A percentile compares a stretch with the other conserved stretches of the same genome.
phyloP scores from a whole-genome alignment of 2,113 vertebrate genomes.

The Ivindomyrus marchei region DNA sequence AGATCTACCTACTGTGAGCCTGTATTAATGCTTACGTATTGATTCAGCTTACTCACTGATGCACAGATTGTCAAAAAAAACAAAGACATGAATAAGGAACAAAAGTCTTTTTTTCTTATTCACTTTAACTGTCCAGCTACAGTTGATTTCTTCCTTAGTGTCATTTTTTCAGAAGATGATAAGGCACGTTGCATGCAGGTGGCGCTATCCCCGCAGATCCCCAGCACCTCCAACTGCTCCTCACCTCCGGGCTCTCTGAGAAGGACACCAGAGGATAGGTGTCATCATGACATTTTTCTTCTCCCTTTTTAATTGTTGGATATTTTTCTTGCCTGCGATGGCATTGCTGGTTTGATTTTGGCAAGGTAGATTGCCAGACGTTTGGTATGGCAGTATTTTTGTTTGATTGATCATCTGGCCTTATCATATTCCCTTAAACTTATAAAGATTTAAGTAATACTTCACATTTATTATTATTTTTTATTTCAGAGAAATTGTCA shows the following conservation, averaged over 20 bases:
- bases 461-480: neutral
- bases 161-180: neutral
- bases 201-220: neutral
- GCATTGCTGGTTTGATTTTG: neutral
- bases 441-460: neutral
- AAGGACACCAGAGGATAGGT: neutral
- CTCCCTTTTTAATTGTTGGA: neutral
- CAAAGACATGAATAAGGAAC: neutral
- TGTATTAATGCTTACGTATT: neutral
- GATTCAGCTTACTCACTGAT: neutral
- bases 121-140: neutral
- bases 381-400: neutral
- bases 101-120: neutral
- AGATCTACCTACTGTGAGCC: neutral
- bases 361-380: neutral
- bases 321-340: neutral
- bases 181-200: neutral
- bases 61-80: neutral
- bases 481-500: neutral
- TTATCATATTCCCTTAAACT: neutral
- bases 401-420: neutral
- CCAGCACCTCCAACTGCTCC: neutral
- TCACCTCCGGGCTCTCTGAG: neutral
- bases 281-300: neutral
- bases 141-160: neutral